Conservation (phyloP, 2,113 vertebrate species). For the Sus scrofa region DNA sequence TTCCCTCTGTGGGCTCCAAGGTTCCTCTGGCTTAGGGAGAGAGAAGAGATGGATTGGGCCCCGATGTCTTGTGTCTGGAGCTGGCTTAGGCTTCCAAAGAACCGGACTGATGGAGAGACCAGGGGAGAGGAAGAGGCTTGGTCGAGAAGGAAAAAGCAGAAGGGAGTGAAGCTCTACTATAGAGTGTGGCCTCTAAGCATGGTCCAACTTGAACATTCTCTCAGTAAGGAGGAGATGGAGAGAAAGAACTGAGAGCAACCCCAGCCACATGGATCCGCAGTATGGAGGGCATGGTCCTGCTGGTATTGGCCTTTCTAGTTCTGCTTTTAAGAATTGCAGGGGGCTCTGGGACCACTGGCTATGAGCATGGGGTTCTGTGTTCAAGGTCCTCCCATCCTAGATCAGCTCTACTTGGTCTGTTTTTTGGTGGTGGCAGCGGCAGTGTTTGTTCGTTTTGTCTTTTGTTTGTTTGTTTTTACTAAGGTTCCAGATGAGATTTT, state of each 20-base stretch:
- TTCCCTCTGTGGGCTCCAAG: neutral
- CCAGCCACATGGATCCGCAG: neutral
- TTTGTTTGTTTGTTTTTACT: neutral
- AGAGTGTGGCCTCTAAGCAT: neutral
- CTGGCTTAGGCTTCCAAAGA: neutral
- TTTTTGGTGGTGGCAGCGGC: neutral
- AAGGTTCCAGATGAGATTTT: slow-evolving; percentile 23
- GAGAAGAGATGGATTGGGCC: neutral
- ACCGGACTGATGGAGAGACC: neutral
- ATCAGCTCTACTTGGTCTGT: slow-evolving; percentile 29
- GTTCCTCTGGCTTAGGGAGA: neutral
- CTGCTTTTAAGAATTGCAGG: neutral
- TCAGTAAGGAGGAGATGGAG: neutral
- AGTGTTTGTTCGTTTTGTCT: no score
- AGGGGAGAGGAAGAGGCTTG: neutral
- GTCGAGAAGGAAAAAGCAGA: neutral
- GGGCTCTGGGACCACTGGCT: neutral
- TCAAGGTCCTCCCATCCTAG: neutral
- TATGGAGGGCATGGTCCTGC: neutral
- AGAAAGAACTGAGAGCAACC: neutral
- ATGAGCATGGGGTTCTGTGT: neutral
- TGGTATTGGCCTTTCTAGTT: neutral
- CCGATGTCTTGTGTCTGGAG: neutral
- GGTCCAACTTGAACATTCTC: neutral
- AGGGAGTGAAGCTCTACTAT: neutral